Evolutionary conservation across 1,140 invertebrate genomes (phyloP).

Genomic region (Lutraria rhynchaena): DNA sequence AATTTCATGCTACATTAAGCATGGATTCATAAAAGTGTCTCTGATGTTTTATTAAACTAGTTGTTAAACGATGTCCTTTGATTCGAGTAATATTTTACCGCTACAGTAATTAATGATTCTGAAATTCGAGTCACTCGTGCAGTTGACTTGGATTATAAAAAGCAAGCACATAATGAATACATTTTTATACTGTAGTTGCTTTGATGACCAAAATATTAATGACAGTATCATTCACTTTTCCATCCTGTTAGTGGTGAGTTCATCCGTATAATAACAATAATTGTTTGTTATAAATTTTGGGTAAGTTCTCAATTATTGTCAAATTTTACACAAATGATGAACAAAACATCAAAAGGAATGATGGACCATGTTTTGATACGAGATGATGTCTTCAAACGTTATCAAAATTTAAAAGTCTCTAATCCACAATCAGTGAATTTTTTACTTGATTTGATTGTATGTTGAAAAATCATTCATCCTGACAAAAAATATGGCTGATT

Average conservation of each 20-base stretch:
- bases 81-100: too few relatives aligned
- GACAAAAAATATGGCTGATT: constrained; percentile 19
- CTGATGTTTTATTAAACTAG: too few relatives aligned
- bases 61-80: too few relatives aligned
- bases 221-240: constrained; percentile 6
- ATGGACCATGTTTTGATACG: constrained; percentile 5
- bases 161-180: too few relatives aligned
- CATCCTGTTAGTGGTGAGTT: not conserved
- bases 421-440: constrained; percentile 46
- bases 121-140: too few relatives aligned
- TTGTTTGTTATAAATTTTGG: constrained; percentile 33
- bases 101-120: too few relatives aligned
- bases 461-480: not conserved
- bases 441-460: constrained; percentile 28
- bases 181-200: too few relatives aligned
- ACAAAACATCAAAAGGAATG: constrained; percentile 27
- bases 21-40: too few relatives aligned
- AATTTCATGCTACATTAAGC: too few relatives aligned
- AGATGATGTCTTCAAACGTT: constrained; percentile 17
- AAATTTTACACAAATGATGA: constrained; percentile 40
- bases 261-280: constrained; percentile 17
- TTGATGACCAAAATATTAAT: not conserved
- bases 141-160: too few relatives aligned
- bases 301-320: constrained; percentile 38
- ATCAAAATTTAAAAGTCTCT: constrained; percentile 15